A percentile compares a stretch with the other conserved stretches of the same genome.
These are phyloP conservation scores for Oryzias dopingdopingensis DNA, from an alignment of 2,797 vertebrate species.

Conservation along the genomic window DNA sequence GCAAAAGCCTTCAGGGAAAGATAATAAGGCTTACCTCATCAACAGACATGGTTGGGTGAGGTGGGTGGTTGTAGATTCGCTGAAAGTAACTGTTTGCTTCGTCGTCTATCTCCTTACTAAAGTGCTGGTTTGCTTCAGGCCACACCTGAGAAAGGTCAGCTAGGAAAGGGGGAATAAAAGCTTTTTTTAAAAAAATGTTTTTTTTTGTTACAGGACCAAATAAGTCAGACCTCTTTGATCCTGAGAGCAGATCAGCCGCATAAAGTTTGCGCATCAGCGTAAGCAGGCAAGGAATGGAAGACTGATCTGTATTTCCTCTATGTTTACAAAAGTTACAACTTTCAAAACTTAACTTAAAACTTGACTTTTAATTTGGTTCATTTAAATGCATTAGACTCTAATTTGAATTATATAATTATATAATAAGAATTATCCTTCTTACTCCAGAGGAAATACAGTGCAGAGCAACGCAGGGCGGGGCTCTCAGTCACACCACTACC, in stretches of 20 bases:
- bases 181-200: background rate
- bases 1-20: no score
- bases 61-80: conserved; percentile 98
- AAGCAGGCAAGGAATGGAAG: conserved; percentile 70
- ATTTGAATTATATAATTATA: no score
- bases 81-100: conserved; percentile 99
- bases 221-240: conserved; percentile 27
- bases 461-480: conserved; percentile 74
- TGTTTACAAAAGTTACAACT: background rate
- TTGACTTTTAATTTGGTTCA: conserved; percentile 1
- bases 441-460: conserved; percentile 65
- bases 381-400: background rate
- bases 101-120: conserved; percentile 99
- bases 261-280: conserved; percentile 60
- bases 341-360: background rate
- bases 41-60: conserved; percentile 99
- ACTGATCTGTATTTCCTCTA: conserved; percentile 77
- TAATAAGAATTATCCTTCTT: background rate
- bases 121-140: conserved; percentile 99
- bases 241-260: conserved; percentile 12
- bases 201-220: background rate
- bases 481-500: conserved; percentile 89
- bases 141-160: conserved; percentile 99
- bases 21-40: conserved; percentile 85
- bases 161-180: conserved; percentile 42